Evolutionary conservation across 2,797 vertebrate species (phyloP).

Genomic region (Epinephelus malabaricus): DNA sequence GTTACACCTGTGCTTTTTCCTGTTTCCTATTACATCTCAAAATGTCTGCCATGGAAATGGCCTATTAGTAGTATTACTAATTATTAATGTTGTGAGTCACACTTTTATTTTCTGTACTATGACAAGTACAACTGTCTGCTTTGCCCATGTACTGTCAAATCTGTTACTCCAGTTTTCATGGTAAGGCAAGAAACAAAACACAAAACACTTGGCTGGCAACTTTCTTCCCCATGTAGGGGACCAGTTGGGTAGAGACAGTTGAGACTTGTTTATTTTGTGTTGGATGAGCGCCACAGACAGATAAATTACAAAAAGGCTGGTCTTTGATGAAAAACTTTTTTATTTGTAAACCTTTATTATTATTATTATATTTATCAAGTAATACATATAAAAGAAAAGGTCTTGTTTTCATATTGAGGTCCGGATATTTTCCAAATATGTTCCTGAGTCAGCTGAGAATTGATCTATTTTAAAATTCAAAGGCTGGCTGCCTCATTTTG

Average conservation of each 20-base stretch:
- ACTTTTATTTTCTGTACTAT: not conserved
- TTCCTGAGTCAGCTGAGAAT: slow-evolving; percentile 11
- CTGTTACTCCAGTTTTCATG: not conserved
- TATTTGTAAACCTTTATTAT: slow-evolving; percentile 1
- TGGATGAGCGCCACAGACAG: slow-evolving; percentile 1
- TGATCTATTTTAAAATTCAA: slow-evolving; percentile 31
- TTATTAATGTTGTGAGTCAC: not conserved
- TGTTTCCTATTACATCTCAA: not conserved
- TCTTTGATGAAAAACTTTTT: slow-evolving; percentile 12
- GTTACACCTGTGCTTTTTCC: slow-evolving; percentile 4
- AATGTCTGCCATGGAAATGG: not conserved
- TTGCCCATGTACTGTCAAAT: slow-evolving; percentile 10
- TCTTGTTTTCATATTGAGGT: slow-evolving; percentile 15
- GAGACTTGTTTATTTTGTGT: slow-evolving; percentile 33
- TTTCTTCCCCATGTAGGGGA: not conserved
- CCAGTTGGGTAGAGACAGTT: not conserved
- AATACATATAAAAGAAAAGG: not conserved
- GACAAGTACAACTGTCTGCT: not conserved
- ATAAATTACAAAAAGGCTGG: slow-evolving; percentile 23
- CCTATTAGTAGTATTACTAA: no score
- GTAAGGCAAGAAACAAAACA: slow-evolving; percentile 2
- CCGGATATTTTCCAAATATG: not conserved
- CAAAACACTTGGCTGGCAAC: not conserved
- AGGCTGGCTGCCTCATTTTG: slow-evolving; percentile 10
- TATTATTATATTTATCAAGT: slow-evolving; percentile 1